Evolutionary conservation across 2,888 invertebrate species (phyloP).

Genomic region (Sussaba pulchella): DNA sequence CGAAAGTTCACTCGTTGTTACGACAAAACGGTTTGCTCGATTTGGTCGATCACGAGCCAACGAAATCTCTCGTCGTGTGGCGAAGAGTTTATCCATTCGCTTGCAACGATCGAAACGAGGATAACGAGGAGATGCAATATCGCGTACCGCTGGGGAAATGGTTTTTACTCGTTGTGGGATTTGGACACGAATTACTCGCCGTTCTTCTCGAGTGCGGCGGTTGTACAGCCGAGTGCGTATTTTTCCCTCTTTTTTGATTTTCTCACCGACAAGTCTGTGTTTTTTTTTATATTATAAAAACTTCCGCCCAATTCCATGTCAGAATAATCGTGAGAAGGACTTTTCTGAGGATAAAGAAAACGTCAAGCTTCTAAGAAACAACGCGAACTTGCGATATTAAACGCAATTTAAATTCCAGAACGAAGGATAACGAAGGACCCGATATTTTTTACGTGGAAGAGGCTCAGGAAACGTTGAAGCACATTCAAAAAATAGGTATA

Average conservation of each 20-base stretch:
- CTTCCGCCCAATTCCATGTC: no score
- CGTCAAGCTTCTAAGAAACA: no score
- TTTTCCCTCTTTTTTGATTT: neutral
- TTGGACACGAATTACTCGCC: conserved; percentile 88
- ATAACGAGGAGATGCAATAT: conserved; percentile 69
- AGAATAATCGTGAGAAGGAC: no score
- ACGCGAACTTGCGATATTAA: no score
- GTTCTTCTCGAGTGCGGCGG: conserved; percentile 92
- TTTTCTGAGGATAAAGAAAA: no score
- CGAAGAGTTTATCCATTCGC: conserved; percentile 89
- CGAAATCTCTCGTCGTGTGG: conserved; percentile 91
- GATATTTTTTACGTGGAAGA: conserved; percentile 96
- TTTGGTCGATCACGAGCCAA: conserved; percentile 88
- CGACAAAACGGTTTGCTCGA: conserved; percentile 91
- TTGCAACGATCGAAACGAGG: conserved; percentile 77
- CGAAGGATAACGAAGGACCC: conserved; percentile 88
- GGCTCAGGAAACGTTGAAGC: conserved; percentile 93
- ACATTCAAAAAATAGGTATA: conserved; percentile 91
- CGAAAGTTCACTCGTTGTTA: conserved; percentile 91
- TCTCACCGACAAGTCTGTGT: neutral
- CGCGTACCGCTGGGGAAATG: conserved; percentile 87
- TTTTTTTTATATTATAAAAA: no score
- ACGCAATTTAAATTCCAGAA: conserved; percentile 83
- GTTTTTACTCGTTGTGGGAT: conserved; percentile 91
- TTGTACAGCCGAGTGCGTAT: conserved; percentile 87